Conservation (phyloP, 2,113 vertebrate genomes). For the Albula goreensis region DNA sequence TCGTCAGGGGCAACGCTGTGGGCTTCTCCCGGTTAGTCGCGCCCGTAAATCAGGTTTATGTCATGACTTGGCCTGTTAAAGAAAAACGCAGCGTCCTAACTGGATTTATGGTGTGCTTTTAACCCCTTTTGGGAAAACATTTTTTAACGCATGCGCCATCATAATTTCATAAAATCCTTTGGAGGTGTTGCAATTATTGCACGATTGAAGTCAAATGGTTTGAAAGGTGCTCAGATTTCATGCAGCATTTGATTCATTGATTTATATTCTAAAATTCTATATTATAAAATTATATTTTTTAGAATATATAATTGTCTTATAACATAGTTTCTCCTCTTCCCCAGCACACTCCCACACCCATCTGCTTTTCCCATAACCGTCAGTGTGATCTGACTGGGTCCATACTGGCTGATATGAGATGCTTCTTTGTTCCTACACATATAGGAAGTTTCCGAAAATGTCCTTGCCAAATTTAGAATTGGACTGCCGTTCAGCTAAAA, state of each 20-base stretch:
- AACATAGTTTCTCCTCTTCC: slow-evolving; percentile 37
- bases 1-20: slow-evolving; percentile 21
- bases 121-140: neutral
- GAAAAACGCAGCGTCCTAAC: slow-evolving; percentile 15
- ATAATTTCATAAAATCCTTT: neutral
- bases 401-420: neutral
- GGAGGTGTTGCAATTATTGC: neutral
- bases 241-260: no score
- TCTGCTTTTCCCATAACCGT: neutral
- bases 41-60: neutral
- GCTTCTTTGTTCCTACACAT: slow-evolving; percentile 36
- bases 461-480: neutral
- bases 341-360: neutral
- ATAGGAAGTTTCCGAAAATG: slow-evolving; percentile 32
- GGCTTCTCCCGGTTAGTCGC: slow-evolving; percentile 12
- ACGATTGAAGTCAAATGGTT: neutral
- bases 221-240: neutral
- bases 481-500: neutral
- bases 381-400: slow-evolving; percentile 35
- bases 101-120: neutral
- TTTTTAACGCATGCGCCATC: neutral
- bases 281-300: no score
- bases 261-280: no score
- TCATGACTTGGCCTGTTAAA: neutral
- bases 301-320: slow-evolving; percentile 35